phyloP scores from a whole-genome alignment of 2,113 vertebrate genomes.

The Podarcis cretensis region DNA sequence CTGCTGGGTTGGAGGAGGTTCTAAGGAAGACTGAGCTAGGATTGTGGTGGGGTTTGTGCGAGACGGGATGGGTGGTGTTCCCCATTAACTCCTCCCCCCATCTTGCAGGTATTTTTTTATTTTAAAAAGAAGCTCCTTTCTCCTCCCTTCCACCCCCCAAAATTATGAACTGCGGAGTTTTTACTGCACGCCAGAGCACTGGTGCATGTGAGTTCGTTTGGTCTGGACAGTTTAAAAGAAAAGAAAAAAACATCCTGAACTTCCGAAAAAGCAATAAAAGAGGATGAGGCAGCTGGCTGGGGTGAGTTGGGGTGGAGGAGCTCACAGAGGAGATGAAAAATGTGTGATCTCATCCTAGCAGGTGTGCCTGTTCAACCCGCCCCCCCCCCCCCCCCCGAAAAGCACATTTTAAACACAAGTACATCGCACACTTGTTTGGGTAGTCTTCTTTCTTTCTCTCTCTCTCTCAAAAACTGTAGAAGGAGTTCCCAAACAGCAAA shows the following conservation, averaged over 20 bases:
- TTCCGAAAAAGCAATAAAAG: constrained; percentile 59
- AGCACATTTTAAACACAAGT: not conserved
- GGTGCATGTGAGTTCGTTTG: accelerated
- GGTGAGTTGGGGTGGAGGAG: not conserved
- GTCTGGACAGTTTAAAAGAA: constrained; percentile 14
- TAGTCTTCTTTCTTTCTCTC: too few species aligned
- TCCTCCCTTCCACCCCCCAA: not conserved
- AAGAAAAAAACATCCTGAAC: constrained; percentile 16
- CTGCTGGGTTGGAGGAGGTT: constrained; percentile 19
- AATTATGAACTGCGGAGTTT: not conserved
- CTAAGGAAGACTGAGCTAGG: constrained; percentile 26
- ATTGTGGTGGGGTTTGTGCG: not conserved
- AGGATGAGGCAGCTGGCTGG: constrained; percentile 38
- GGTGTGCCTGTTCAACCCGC: too few species aligned
- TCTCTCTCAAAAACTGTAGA: too few species aligned
- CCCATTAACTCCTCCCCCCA: not conserved
- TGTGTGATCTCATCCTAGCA: not conserved
- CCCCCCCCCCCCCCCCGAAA: not conserved
- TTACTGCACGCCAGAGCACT: not conserved
- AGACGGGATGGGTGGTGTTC: not conserved
- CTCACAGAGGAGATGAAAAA: not conserved
- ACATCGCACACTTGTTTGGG: not conserved
- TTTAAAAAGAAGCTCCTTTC: not conserved
- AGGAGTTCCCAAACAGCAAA: too few species aligned
- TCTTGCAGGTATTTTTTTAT: not conserved